Evolutionary conservation across 2,888 invertebrate species (phyloP), one percentile per base, ranked within the genome.

Genomic region (Chorisops tibialis): DNA sequence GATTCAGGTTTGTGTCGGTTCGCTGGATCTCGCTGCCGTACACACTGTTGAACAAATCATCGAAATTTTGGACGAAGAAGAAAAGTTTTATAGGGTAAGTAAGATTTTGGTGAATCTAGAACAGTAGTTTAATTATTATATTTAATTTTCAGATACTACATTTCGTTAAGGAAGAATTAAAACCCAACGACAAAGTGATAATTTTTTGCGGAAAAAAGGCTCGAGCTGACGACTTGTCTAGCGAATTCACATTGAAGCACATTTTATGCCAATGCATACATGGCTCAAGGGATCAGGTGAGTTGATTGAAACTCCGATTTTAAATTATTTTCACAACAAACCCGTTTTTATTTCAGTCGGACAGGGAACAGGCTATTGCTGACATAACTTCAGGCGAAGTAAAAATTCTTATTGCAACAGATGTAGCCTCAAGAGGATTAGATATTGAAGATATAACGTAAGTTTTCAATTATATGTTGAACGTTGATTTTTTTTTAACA

Each of bases 371-470:
- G 72, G 95, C 96, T 5, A 80, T 97, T 6, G 84, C 84, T 19
- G 94, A 95, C 70, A 87, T 97, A 70, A 86, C 88, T 66, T 82
- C 83, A 60, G 94, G 95, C 0, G 79, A 81, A 1, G 91, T 92
- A 0, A 85, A 84, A 65, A 90, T 97, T 67, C 81, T 97, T 21
- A 85, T 97, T 56, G 96, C 96, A 1, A 97, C 97, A 0, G 97
- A 97, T 81, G 91, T 97, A 1, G 96, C 96, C 3, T 93, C 95
- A 4, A 83, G 97, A 67, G 97, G 97, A 1, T 85, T 97, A 58
- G 97, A 97, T 74, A 94, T 94, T 58, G 87, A 89, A 70, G 91
- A 93, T 72, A 82, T 93, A 9, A 90, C 92, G 79, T 90, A 66
- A 45, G 47, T 24, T 19, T 12, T 16, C 51, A 21, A 30, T 43